A percentile compares a stretch with the other conserved stretches of the same genome.
Evolutionary conservation across 2,797 vertebrate species (phyloP).

Genomic region (Chaenodraco wilsoni): DNA sequence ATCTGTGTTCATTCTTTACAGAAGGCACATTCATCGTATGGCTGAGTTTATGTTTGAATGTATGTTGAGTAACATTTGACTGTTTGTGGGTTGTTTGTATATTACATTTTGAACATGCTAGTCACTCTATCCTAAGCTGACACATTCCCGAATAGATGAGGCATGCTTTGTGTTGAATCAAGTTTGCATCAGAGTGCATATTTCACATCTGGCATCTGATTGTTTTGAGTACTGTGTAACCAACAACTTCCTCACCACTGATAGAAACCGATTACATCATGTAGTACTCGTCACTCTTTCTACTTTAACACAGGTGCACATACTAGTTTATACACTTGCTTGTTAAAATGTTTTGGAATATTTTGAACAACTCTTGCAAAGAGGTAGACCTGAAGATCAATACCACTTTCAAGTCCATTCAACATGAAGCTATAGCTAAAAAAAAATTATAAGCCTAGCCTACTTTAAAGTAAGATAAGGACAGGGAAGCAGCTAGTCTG

Average conservation of each 20-base stretch:
- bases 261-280: not conserved
- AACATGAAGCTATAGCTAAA: not conserved
- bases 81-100: constrained; percentile 28
- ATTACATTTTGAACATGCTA: constrained; percentile 26
- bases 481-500: not conserved
- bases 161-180: constrained; percentile 1
- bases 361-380: not conserved
- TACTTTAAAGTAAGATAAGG: not conserved
- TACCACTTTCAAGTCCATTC: not conserved
- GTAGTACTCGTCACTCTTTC: not conserved
- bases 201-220: constrained; percentile 7
- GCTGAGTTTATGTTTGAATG: constrained; percentile 1
- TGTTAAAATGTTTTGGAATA: not conserved
- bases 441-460: not conserved
- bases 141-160: constrained; percentile 36
- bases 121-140: constrained; percentile 40
- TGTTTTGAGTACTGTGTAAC: not conserved
- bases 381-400: not conserved
- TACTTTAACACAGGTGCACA: not conserved
- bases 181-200: constrained; percentile 3
- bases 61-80: constrained; percentile 23
- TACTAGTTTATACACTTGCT: not conserved
- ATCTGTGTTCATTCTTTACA: constrained; percentile 29
- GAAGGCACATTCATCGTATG: constrained; percentile 28
- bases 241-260: not conserved